These are phyloP conservation scores for Antigone vipio DNA, from an alignment of 2,113 vertebrate species.

Conservation along the genomic window DNA sequence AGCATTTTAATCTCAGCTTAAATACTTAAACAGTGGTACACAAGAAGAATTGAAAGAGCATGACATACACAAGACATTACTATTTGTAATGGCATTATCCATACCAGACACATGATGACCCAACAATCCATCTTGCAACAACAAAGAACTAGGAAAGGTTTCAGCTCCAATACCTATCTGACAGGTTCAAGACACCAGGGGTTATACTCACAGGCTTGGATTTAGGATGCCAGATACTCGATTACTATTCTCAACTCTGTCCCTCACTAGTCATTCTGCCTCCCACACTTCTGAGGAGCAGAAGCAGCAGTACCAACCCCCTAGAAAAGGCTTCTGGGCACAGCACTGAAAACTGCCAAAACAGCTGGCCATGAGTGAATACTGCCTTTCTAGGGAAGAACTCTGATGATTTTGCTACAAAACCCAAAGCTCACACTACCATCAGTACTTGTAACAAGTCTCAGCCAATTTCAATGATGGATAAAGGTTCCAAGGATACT, in stretches of 20 bases:
- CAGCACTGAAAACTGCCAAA: background rate
- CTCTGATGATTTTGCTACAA: background rate
- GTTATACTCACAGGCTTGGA: too few relatives aligned
- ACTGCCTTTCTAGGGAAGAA: background rate
- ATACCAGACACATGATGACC: fast-evolving
- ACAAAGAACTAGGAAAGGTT: background rate
- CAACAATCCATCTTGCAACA: background rate
- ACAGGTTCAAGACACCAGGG: background rate
- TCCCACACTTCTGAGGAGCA: background rate
- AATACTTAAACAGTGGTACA: background rate
- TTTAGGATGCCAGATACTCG: background rate
- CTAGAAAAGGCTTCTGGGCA: background rate
- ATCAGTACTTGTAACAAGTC: background rate
- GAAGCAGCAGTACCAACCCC: background rate
- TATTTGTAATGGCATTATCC: background rate
- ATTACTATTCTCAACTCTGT: background rate
- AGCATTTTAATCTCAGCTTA: background rate
- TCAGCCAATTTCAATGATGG: background rate
- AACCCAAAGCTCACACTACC: background rate
- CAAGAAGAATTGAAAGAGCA: background rate
- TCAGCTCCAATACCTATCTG: background rate
- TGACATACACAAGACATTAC: fast-evolving
- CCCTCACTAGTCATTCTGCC: too few relatives aligned
- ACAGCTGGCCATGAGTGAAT: background rate
- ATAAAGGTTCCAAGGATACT: background rate